A percentile compares a stretch with the other conserved stretches of the same genome.
phyloP scores from a whole-genome alignment of 2,888 invertebrate genomes.

The Eubasilissa splendida region DNA sequence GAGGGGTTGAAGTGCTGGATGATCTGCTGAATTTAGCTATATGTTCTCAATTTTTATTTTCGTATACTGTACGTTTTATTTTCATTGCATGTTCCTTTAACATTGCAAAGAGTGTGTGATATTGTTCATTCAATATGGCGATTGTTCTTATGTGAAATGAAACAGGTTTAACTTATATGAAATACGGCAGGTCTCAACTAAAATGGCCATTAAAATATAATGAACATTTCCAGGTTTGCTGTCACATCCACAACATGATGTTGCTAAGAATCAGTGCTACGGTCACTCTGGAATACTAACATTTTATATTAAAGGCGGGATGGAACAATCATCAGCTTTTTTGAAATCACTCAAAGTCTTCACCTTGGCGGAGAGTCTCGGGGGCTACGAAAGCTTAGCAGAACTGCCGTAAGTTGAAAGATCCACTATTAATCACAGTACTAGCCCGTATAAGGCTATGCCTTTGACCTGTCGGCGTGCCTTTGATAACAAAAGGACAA shows the following conservation, averaged over 20 bases:
- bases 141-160: too few species aligned
- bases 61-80: too few species aligned
- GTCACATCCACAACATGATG: slow-evolving; percentile 88
- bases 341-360: slow-evolving; percentile 85
- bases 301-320: slow-evolving; percentile 86
- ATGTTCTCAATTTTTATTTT: too few species aligned
- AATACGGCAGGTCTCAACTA: too few species aligned
- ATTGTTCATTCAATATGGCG: too few species aligned
- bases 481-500: too few species aligned
- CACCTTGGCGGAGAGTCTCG: slow-evolving; percentile 93
- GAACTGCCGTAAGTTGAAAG: slow-evolving; percentile 87
- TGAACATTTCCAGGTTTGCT: slow-evolving; percentile 75
- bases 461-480: background rate
- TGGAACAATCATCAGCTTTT: slow-evolving; percentile 82
- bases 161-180: too few species aligned
- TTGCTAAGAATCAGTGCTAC: slow-evolving; percentile 85
- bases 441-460: background rate
- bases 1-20: too few species aligned
- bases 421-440: too few species aligned
- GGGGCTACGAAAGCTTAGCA: slow-evolving; percentile 95
- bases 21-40: too few species aligned
- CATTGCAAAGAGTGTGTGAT: too few species aligned
- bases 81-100: too few species aligned
- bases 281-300: slow-evolving; percentile 95
- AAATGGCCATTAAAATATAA: background rate